Evolutionary conservation across 2,113 vertebrate genomes (phyloP), one percentile per base, ranked within the genome.

Genomic region (Neotoma lepida): DNA sequence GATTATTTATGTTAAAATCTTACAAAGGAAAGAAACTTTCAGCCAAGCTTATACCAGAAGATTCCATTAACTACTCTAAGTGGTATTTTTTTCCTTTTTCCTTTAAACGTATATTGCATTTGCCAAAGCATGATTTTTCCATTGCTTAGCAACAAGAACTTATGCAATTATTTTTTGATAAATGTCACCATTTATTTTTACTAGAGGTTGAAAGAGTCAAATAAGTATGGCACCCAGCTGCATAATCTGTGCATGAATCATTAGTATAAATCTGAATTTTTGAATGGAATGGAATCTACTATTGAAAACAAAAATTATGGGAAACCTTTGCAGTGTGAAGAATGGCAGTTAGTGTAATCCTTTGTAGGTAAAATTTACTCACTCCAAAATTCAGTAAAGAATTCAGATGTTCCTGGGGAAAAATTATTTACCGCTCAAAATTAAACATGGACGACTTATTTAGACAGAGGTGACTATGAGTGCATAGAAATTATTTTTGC

Each of bases 241-340:
- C 87, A 82, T 14, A 85, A 88, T 6, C 46, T 44, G 96, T 97
- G 90, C 96, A 97, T 84, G 96, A 97, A 95, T 96, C 51, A 97
- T 97, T 97, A 86, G 9, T 96, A 97, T 97, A 97, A 96, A 97
- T 97, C 93, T 98, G 94, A 82, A 91, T 97, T 98, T 97, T 96
- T 96, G 88, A 71, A 78, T 49, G 86, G 68, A 96, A 30, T 28
- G 82, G 15, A 63, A 96, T 96, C 18, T 96, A 12, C 89, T 94
- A 97, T 92, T 97, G 63, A 97, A 97, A 97, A 95, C 70, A 95
- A 66, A 96, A 97, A 92, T 92, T 78, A 84, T 6, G 76, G 94
- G 18, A 94, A 97, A 97, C 96, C 90, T 58, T 35, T 90, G 86
- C 91, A 66, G 1, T 3, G 96, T 86, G 54, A 89, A 54, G 22